These are phyloP conservation scores for Nerophis lumbriciformis DNA, from an alignment of 2,113 vertebrate species.

Conservation along the genomic window DNA sequence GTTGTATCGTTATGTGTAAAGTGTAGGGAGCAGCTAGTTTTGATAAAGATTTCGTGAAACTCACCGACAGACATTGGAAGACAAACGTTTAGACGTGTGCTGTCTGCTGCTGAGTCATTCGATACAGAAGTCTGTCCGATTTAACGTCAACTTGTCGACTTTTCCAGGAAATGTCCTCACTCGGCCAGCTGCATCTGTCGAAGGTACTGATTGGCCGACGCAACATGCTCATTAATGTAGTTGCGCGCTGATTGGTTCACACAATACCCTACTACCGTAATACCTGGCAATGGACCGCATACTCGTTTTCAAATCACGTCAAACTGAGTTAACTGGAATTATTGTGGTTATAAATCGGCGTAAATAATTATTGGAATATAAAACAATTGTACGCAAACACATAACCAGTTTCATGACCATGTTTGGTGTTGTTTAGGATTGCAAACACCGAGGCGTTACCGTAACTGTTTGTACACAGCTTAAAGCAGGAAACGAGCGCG, in stretches of 20 bases:
- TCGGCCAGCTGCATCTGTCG: background rate
- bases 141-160: background rate
- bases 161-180: background rate
- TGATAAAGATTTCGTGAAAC: background rate
- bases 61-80: background rate
- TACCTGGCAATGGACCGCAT: background rate
- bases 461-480: slow-evolving; percentile 16
- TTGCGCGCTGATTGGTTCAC: background rate
- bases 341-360: no score
- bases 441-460: slow-evolving; percentile 24
- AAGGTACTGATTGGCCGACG: background rate
- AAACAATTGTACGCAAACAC: background rate
- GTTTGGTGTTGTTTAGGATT: background rate
- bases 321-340: background rate
- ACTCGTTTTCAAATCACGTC: background rate
- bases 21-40: no score
- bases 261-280: background rate
- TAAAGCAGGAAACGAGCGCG: slow-evolving; percentile 40
- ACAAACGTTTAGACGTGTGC: background rate
- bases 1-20: no score
- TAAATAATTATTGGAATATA: background rate
- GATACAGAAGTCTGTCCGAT: background rate
- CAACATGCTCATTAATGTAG: background rate
- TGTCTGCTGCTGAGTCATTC: background rate
- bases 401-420: background rate